Percentiles rank a stretch among this genome's conserved stretches.
phyloP scores from a whole-genome alignment of 2,113 vertebrate species.

The Romanogobio albipinnatus region DNA sequence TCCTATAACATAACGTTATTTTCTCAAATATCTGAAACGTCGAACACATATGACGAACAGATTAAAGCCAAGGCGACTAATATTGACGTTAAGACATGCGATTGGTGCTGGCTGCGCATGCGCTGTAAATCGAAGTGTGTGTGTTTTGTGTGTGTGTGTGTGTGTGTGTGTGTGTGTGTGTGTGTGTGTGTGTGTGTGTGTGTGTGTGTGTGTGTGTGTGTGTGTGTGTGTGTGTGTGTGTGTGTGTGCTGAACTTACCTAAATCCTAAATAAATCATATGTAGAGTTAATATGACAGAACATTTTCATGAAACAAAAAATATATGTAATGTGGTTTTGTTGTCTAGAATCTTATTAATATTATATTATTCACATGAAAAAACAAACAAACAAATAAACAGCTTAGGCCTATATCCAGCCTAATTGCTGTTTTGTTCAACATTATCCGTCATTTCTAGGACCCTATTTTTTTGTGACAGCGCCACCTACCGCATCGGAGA shows the following conservation, averaged over 20 bases:
- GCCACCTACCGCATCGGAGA: too few relatives aligned
- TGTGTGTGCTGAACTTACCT: not conserved
- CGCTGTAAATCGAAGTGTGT: not conserved
- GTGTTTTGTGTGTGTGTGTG: too few relatives aligned
- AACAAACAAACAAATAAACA: not conserved
- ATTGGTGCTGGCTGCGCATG: not conserved
- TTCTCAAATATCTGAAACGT: not conserved
- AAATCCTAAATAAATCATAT: not conserved
- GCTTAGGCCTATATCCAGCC: not conserved
- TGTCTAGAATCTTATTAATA: not conserved
- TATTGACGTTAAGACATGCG: not conserved
- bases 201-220: too few relatives aligned
- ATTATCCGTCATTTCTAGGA: too few relatives aligned
- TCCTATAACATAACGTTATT: not conserved
- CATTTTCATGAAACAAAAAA: not conserved
- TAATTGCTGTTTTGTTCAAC: too few relatives aligned
- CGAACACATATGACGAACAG: constrained; percentile 16
- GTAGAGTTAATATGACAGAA: not conserved
- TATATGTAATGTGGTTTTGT: not conserved
- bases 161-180: too few relatives aligned
- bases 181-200: too few relatives aligned
- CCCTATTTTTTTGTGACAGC: too few relatives aligned
- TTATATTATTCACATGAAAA: not conserved
- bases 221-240: not conserved
- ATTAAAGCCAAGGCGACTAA: not conserved